Evolutionary conservation across 2,113 vertebrate species (phyloP), one percentile per base, ranked within the genome.

Genomic region (Hemicordylus capensis): DNA sequence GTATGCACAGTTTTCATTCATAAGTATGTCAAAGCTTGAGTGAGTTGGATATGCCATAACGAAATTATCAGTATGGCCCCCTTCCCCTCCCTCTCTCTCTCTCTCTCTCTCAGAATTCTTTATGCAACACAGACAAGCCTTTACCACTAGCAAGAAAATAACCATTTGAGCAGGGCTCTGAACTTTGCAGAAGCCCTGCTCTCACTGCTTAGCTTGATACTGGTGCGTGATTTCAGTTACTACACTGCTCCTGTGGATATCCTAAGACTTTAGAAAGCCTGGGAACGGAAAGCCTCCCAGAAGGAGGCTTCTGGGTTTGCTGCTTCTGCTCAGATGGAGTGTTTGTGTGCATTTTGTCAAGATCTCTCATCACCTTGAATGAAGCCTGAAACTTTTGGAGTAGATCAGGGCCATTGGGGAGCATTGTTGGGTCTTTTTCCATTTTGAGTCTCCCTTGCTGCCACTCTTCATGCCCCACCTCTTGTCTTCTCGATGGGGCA

Each of bases 191-290:
- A 61, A 61, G 6, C n/a, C 28, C 22, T 20, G 17, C 42, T 59
- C 37, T 1, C 51, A 6, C 3, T 69, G 39, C 39, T 84, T 76
- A 15, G 77, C 82, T 76, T 80, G 58, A 90, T 84, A 87, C 44
- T n/a, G 74, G 76, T 76, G 81, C 82, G 37, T 88, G 80, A 84
- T 87, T 90, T 70, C 74, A 92, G 39, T 70, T 59, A 80, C 82
- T 61, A 83, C 8, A 64, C 89, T 85, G 31, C 81, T 81, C 58
- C 12, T 39, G 17, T 44, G 74, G 85, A 64, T 81, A 42, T 87
- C 6, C 31, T 63, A 58, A 51, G 2, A 76, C n/a, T 81, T 88
- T 6, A 73, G 75, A 81, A 83, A 34, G 66, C 64, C 22, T n/a
- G 17, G 31, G 46, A 83, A 10, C 48, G 48, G 66, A 72, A 15